A percentile compares a stretch with the other conserved stretches of the same genome.
Conservation (phyloP, 2,888 invertebrate species). For the Philopedon plagiatum region DNA sequence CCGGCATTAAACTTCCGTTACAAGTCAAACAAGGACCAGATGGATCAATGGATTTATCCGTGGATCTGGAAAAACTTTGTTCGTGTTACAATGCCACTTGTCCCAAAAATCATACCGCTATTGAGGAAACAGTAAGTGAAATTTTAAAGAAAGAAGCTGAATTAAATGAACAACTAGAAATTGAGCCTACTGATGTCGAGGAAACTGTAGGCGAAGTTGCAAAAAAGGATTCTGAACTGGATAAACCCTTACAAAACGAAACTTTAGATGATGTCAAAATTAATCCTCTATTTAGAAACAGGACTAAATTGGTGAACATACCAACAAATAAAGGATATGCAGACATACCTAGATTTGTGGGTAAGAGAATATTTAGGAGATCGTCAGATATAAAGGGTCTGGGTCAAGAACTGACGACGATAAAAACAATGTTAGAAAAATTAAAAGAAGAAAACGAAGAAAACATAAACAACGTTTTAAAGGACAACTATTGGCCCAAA, state of each 20-base stretch:
- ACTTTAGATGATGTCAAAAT: conserved; percentile 5
- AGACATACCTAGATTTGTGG: too few species aligned
- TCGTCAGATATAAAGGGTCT: conserved; percentile 3
- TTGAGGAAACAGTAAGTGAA: conserved; percentile 54
- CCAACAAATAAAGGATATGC: too few species aligned
- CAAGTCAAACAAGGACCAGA: conserved; percentile 61
- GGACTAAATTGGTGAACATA: neutral
- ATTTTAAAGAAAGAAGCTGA: conserved; percentile 57
- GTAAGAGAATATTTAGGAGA: conserved; percentile 17
- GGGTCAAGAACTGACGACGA: conserved; percentile 2
- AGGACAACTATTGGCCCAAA: neutral
- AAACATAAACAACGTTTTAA: neutral
- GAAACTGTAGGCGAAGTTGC: conserved; percentile 56
- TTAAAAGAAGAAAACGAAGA: neutral
- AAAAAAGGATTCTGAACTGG: conserved; percentile 55
- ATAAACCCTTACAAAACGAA: conserved; percentile 41
- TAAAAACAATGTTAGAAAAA: conserved; percentile 4
- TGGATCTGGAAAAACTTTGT: conserved; percentile 65
- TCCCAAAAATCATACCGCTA: conserved; percentile 54
- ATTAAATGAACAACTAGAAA: conserved; percentile 51
- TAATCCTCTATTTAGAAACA: neutral
- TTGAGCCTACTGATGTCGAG: too few species aligned
- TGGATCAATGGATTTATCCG: conserved; percentile 63
- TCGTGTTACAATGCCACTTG: conserved; percentile 60
- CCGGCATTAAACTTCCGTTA: conserved; percentile 66